These are phyloP conservation scores for Eristalis pertinax DNA, from an alignment of 2,888 invertebrate genomes.

Conservation along the genomic window DNA sequence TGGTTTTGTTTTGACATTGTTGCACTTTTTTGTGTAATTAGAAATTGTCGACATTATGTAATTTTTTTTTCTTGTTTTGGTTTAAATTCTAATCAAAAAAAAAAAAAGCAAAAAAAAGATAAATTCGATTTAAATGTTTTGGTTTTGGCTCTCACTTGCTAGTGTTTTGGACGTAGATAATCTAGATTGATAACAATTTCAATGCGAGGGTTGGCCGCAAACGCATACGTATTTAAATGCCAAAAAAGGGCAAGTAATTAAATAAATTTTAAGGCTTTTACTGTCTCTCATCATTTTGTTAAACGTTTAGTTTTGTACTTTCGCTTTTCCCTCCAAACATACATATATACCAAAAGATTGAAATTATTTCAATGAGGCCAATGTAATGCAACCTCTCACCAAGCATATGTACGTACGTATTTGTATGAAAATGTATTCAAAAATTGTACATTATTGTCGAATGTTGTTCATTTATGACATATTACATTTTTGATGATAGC, in stretches of 20 bases:
- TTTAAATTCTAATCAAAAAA: not conserved
- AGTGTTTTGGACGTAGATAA: conserved; percentile 23
- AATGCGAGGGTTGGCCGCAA: not conserved
- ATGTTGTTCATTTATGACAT: not conserved
- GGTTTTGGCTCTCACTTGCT: conserved; percentile 23
- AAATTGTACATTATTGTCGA: not conserved
- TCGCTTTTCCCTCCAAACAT: not conserved
- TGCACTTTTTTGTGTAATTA: conserved; percentile 41
- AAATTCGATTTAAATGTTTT: conserved; percentile 3
- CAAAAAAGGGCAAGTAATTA: not conserved
- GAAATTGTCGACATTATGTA: not conserved
- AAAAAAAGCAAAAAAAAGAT: too few species aligned
- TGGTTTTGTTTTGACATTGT: conserved; percentile 31
- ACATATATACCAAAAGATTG: not conserved
- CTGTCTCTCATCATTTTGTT: not conserved
- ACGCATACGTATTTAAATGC: not conserved
- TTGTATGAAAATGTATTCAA: not conserved
- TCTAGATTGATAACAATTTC: not conserved
- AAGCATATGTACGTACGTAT: not conserved
- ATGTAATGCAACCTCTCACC: not conserved
- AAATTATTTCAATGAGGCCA: not conserved
- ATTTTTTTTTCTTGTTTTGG: not conserved
- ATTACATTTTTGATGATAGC: too few species aligned
- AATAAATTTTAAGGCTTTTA: not conserved
- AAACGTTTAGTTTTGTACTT: not conserved